Base-by-base conservation (phyloP, 2,888 invertebrate genomes). In the Eucriotettix oculatus region DNA sequence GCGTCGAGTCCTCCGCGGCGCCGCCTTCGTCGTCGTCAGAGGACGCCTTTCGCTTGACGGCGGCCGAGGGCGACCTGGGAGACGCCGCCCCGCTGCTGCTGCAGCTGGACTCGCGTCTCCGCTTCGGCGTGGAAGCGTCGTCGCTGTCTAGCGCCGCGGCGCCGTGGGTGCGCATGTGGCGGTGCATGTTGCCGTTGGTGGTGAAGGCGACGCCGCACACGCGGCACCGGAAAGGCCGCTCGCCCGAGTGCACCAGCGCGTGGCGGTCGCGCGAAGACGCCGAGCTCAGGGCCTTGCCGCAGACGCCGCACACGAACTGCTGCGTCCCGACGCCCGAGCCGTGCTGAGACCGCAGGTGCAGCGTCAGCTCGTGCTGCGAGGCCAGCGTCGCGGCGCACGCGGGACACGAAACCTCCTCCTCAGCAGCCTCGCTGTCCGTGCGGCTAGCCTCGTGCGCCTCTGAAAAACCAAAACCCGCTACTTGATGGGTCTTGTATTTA, bases 161-260 rank as follows among this genome's bases (percentile, higher is more conserved):
- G 63, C 79, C 79, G 71, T 86, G 86, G 2, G 86, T 87, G 62
- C 87, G 78, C 78, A 86, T 81, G 72, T 90, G 90, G 52, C 89
- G 77, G 70, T 88, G 88, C 88, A 90, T 88, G 72, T 88, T 90
- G 41, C 88, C 89, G 71, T 89, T 90, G 14, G 89, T 89, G 44
- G 88, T 88, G 73, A 90, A 90, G 52, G 87, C 84, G 73, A 87
- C 83, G 60, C 84, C 82, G 73, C 90, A 90, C 67, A 83, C 79
- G 68, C 82, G 82, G 72, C 90, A 90, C 68, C 83, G 82, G 73
- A 89, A 90, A 3, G 89, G 88, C 11, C 88, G 78, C 69, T 89
- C 88, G 16, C 87, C 87, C 52, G 86, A 86, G 71, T 90, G 90
- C 5, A 87, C 86, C 60, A 89, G 74, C 67, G 87, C 84, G 74